A percentile compares a stretch with the other conserved stretches of the same genome.
Conservation (phyloP, 2,888 invertebrate species). For the Himalopsyche japonica region DNA sequence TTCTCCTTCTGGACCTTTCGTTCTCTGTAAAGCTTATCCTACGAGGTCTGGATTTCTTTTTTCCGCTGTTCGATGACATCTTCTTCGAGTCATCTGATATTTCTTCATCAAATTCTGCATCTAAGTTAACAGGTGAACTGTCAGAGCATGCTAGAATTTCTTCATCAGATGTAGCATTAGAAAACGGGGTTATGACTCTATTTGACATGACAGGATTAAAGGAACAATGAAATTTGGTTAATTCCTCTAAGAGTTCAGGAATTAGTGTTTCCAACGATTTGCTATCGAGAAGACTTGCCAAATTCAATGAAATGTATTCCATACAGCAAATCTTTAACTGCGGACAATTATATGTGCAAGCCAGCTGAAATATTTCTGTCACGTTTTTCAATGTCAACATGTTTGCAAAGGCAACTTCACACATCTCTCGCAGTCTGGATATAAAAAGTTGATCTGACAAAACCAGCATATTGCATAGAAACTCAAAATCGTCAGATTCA, state of each 20-base stretch:
- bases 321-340: slow-evolving; percentile 73
- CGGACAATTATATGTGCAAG: slow-evolving; percentile 74
- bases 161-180: slow-evolving; percentile 65
- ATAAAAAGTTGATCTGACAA: slow-evolving; percentile 82
- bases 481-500: slow-evolving; percentile 68
- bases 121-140: slow-evolving; percentile 53
- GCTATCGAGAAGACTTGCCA: slow-evolving; percentile 71
- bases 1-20: slow-evolving; percentile 54
- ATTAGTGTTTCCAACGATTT: slow-evolving; percentile 68
- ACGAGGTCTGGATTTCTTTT: slow-evolving; percentile 53
- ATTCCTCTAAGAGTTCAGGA: slow-evolving; percentile 62
- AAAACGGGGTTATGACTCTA: slow-evolving; percentile 71
- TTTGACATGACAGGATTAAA: slow-evolving; percentile 64
- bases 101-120: slow-evolving; percentile 50
- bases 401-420: slow-evolving; percentile 68
- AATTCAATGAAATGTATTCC: slow-evolving; percentile 77
- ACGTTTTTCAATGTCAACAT: slow-evolving; percentile 75
- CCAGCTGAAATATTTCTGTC: slow-evolving; percentile 74
- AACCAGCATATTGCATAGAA: slow-evolving; percentile 73
- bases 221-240: slow-evolving; percentile 69
- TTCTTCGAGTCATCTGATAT: slow-evolving; percentile 58
- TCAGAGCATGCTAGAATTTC: slow-evolving; percentile 53
- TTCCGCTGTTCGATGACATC: slow-evolving; percentile 48
- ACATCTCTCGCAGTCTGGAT: slow-evolving; percentile 69
- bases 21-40: slow-evolving; percentile 56